Percentiles rank a stretch among this genome's conserved stretches.
phyloP scores from a whole-genome alignment of 2,888 invertebrate species.

The Tinea pellionella region DNA sequence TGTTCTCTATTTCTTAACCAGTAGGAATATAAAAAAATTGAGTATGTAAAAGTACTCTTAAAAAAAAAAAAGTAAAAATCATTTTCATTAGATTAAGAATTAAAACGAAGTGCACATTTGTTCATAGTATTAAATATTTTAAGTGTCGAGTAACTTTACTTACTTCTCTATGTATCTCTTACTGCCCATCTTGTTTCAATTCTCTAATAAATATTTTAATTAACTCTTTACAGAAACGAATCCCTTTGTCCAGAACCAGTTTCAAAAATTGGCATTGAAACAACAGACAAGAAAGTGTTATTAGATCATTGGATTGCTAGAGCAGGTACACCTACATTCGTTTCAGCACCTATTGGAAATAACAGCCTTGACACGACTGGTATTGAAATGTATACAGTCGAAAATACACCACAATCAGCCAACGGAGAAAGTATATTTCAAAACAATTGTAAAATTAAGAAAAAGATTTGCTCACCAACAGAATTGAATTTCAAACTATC shows the following conservation, averaged over 20 bases:
- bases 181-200: too few species aligned
- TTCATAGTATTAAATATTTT: too few species aligned
- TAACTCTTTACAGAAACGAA: neutral
- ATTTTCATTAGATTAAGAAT: too few species aligned
- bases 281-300: conserved; percentile 61
- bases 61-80: too few species aligned
- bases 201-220: too few species aligned
- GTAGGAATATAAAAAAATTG: too few species aligned
- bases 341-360: conserved; percentile 55
- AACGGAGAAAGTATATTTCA: conserved; percentile 21
- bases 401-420: conserved; percentile 51
- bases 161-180: too few species aligned
- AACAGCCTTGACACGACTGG: conserved; percentile 52
- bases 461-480: conserved; percentile 59
- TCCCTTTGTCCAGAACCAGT: neutral
- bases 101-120: too few species aligned
- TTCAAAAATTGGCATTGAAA: conserved; percentile 43
- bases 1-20: too few species aligned
- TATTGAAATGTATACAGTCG: conserved; percentile 58
- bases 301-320: conserved; percentile 65
- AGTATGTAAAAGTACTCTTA: too few species aligned
- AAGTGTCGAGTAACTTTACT: too few species aligned
- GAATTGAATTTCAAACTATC: conserved; percentile 57
- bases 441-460: conserved; percentile 26
- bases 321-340: conserved; percentile 60